Evolutionary conservation across 1,140 invertebrate species (phyloP), one percentile per base, ranked within the genome.

Genomic region (Hesperophylax magnus): DNA sequence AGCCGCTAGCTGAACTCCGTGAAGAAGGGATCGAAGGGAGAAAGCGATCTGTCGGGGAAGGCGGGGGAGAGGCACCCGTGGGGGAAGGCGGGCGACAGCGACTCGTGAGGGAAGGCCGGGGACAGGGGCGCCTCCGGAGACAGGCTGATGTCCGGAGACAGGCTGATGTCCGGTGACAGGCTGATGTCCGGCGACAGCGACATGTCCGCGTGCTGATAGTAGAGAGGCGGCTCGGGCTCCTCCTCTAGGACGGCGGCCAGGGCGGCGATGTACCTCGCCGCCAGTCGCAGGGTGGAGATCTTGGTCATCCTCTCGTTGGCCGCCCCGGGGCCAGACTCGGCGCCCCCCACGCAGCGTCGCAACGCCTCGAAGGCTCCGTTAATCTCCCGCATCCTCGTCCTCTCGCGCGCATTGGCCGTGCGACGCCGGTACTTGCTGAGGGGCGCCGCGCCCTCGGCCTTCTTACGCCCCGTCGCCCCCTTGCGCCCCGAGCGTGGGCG

Each of bases 361-460:
- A 98, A 89, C 2, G 92, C 91, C 87, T 97, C 96, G 88, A 97
- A 98, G 1, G 96, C 96, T 56, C 92, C 90, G 88, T 97, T 97
- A 82, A 98, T 97, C 86, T 97, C 96, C 74, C 94, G 90, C 96
- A 98, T 97, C 60, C 96, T 90, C 74, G 92, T 93, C 31, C 96
- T 86, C 87, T 98, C 96, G 3, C 96, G 87, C 0, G 96, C 96
- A 90, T 98, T 98, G 1, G 96, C 96, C 2, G 96, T 97, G 89
- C 96, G 96, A 81, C 96, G 91, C 18, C 96, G 89, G 88, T 98
- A 98, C 88, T 97, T 98, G 90, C 95, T 96, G 78, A 97, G 90
- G 1, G 96, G 96, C 9, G 96, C 87, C 53, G 87, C 83, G 60
- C 89, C 87, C 61, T 87, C 84, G 58, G 87, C 83, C 79, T 86